These are phyloP conservation scores for Antedon mediterranea DNA, from an alignment of 53 echinoderm and acorn worm species.

Conservation along the genomic window DNA sequence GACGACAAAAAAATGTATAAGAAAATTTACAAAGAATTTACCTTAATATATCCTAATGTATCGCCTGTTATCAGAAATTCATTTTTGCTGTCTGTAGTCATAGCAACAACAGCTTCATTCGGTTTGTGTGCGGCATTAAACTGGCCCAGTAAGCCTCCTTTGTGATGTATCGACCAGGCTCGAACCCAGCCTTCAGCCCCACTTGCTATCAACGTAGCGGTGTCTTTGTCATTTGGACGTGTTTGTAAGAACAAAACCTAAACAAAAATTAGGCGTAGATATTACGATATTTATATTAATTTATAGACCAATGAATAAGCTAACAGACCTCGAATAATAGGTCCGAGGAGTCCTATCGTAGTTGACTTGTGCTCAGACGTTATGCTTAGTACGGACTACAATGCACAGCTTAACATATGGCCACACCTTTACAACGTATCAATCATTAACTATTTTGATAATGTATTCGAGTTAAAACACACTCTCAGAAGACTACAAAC, in stretches of 20 bases:
- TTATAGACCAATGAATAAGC: too few relatives aligned
- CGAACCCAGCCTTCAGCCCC: constrained; percentile 94
- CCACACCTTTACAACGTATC: too few relatives aligned
- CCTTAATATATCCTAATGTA: constrained; percentile 83
- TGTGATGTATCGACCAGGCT: constrained; percentile 93
- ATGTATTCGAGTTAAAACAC: too few relatives aligned
- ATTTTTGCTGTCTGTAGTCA: constrained; percentile 78
- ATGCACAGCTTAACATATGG: too few relatives aligned
- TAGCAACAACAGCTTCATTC: constrained; percentile 58
- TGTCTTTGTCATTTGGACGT: constrained; percentile 77
- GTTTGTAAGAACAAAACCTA: constrained; percentile 79
- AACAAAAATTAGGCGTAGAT: too few relatives aligned
- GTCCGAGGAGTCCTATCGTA: too few relatives aligned
- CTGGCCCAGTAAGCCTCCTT: constrained; percentile 92
- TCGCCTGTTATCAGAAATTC: constrained; percentile 72
- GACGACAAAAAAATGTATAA: neutral
- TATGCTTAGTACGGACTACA: too few relatives aligned
- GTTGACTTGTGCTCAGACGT: too few relatives aligned
- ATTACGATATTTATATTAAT: too few relatives aligned
- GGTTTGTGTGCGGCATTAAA: constrained; percentile 78
- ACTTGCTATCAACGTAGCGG: constrained; percentile 87
- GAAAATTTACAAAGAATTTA: constrained; percentile 6
- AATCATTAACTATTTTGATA: too few relatives aligned
- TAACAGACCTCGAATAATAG: too few relatives aligned
- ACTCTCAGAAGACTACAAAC: too few relatives aligned